Conservation (phyloP, 1,140 invertebrate genomes). For the Melipona quadrifasciata region DNA sequence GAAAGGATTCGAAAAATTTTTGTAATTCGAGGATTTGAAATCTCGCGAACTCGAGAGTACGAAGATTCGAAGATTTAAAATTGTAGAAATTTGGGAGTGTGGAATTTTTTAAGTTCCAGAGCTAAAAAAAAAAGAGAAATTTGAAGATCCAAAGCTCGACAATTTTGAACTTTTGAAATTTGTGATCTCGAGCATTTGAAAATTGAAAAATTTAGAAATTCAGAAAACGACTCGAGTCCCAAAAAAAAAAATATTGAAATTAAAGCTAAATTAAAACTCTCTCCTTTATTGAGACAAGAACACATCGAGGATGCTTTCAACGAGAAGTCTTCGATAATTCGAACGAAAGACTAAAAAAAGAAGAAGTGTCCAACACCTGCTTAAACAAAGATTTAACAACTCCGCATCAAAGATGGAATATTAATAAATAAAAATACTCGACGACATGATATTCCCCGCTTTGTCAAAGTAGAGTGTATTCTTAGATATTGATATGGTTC, state of each 20-base stretch:
- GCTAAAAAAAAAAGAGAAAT: too few species aligned
- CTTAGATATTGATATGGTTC: slow-evolving; percentile 1
- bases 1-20: not conserved
- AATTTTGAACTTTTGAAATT: not conserved
- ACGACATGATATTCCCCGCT: not conserved
- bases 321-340: too few species aligned
- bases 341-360: not conserved
- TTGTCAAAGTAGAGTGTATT: not conserved
- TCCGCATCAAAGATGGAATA: not conserved
- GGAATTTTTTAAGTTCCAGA: not conserved
- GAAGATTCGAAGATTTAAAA: not conserved
- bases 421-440: not conserved
- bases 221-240: fast-evolving
- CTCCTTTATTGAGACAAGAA: not conserved
- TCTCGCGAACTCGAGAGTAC: not conserved
- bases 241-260: not conserved
- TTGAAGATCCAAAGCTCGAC: too few species aligned
- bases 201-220: not conserved
- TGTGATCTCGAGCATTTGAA: not conserved
- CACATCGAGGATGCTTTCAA: too few species aligned
- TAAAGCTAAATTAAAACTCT: not conserved
- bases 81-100: not conserved
- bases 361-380: not conserved
- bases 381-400: not conserved
- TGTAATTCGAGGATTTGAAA: not conserved